Percentiles rank a stretch among this genome's conserved stretches.
These are phyloP conservation scores for Phalloptychus januarius DNA, from an alignment of 2,797 vertebrate genomes.

Conservation along the genomic window DNA sequence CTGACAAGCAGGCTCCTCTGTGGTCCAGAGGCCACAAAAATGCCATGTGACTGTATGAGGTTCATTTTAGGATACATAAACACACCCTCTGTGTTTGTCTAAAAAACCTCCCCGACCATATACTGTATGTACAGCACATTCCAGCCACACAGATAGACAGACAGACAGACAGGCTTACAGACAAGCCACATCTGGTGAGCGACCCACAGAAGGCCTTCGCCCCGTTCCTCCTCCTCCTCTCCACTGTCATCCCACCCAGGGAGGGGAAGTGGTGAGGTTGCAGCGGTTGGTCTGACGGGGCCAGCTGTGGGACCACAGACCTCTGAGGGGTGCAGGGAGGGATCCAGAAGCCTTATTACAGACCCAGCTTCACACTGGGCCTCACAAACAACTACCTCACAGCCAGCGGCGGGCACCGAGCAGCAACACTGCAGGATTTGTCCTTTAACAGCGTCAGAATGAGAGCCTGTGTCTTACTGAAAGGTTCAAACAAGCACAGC, in stretches of 20 bases:
- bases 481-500: conserved; percentile 35
- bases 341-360: conserved; percentile 80
- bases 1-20: conserved; percentile 48
- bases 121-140: conserved; percentile 68
- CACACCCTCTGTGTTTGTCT: conserved; percentile 66
- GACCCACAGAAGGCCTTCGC: conserved; percentile 56
- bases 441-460: conserved; percentile 45
- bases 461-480: conserved; percentile 15
- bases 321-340: conserved; percentile 69
- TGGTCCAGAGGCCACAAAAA: conserved; percentile 56
- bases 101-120: conserved; percentile 50
- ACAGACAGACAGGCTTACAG: conserved; percentile 47
- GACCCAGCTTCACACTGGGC: conserved; percentile 70
- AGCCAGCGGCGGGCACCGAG: conserved; percentile 63
- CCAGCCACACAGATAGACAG: conserved; percentile 23
- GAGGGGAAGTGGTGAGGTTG: conserved; percentile 83
- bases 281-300: conserved; percentile 76
- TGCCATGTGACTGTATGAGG: conserved; percentile 65
- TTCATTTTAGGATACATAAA: conserved; percentile 75
- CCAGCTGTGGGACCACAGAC: conserved; percentile 81
- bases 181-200: conserved; percentile 67
- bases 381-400: conserved; percentile 79
- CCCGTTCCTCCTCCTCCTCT: conserved; percentile 48
- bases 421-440: conserved; percentile 59
- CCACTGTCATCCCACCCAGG: conserved; percentile 81